Evolutionary conservation across 1,140 invertebrate species (phyloP).

Genomic region (Himalopsyche phryganea): DNA sequence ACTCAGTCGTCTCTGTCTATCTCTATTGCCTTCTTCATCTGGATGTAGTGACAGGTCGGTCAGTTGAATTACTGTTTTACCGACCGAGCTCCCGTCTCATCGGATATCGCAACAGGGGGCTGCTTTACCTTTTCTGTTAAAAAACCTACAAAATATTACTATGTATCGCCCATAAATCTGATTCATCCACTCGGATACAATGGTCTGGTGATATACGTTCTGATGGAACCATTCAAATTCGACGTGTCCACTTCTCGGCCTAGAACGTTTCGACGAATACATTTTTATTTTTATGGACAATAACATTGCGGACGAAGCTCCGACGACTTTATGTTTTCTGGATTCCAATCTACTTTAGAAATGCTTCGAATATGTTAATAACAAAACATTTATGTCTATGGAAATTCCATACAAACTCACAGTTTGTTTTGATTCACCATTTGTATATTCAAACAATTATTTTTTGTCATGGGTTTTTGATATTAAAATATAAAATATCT

Average conservation of each 20-base stretch:
- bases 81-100: slow-evolving; percentile 7
- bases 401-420: too few relatives aligned
- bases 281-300: not conserved
- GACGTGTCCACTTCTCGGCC: not conserved
- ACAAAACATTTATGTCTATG: too few relatives aligned
- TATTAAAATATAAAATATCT: too few relatives aligned
- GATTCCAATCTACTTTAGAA: slow-evolving; percentile 1
- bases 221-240: not conserved
- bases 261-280: not conserved
- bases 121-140: slow-evolving; percentile 7
- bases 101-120: slow-evolving; percentile 11
- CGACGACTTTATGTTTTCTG: not conserved
- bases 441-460: not conserved
- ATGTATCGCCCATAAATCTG: slow-evolving; percentile 15
- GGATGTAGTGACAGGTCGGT: not conserved
- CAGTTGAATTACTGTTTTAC: slow-evolving; percentile 2
- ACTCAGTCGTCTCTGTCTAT: slow-evolving; percentile 3
- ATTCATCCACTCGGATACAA: slow-evolving; percentile 15
- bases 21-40: slow-evolving; percentile 9
- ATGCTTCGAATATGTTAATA: too few relatives aligned
- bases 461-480: too few relatives aligned
- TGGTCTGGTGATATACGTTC: slow-evolving; percentile 4
- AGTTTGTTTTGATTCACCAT: not conserved
- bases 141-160: slow-evolving; percentile 23
- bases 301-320: not conserved